These are phyloP conservation scores for Cygnus olor DNA, from an alignment of 2,797 vertebrate genomes.

Conservation along the genomic window DNA sequence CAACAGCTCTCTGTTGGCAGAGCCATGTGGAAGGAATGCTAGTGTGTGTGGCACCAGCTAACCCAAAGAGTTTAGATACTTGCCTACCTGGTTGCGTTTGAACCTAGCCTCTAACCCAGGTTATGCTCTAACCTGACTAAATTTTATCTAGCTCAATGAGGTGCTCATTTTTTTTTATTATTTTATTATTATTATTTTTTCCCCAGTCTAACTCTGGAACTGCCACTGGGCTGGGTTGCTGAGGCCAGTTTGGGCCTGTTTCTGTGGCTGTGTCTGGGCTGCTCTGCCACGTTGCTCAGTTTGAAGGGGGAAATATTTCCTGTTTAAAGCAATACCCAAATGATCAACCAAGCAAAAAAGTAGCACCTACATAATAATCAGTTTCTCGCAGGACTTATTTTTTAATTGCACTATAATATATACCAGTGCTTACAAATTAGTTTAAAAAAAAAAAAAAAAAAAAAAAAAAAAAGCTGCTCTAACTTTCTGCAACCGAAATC, in stretches of 20 bases:
- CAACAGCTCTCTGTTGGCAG: constrained; percentile 42
- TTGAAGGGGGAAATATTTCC: not conserved
- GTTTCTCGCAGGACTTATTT: not conserved
- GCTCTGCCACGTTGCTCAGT: not conserved
- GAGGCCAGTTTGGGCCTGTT: not conserved
- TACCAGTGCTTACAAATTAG: not conserved
- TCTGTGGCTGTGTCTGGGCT: not conserved
- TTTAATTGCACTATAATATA: not conserved
- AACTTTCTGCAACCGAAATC: not conserved
- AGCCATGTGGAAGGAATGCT: constrained; percentile 43
- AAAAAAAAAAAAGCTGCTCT: not conserved
- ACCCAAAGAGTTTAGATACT: constrained; percentile 45
- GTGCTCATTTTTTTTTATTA: not conserved
- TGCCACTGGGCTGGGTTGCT: not conserved
- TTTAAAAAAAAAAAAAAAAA: not conserved
- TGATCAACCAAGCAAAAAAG: not conserved
- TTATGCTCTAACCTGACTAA: constrained; percentile 74
- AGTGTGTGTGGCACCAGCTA: constrained; percentile 75
- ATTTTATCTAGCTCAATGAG: constrained; percentile 3
- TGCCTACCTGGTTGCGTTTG: constrained; percentile 48
- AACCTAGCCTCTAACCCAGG: constrained; percentile 60
- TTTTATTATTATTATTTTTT: not conserved
- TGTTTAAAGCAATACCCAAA: not conserved
- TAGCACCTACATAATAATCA: not conserved
- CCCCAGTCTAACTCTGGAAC: not conserved